Evolutionary conservation across 2,797 vertebrate species (phyloP).

Genomic region (Uromys caudimaculatus): DNA sequence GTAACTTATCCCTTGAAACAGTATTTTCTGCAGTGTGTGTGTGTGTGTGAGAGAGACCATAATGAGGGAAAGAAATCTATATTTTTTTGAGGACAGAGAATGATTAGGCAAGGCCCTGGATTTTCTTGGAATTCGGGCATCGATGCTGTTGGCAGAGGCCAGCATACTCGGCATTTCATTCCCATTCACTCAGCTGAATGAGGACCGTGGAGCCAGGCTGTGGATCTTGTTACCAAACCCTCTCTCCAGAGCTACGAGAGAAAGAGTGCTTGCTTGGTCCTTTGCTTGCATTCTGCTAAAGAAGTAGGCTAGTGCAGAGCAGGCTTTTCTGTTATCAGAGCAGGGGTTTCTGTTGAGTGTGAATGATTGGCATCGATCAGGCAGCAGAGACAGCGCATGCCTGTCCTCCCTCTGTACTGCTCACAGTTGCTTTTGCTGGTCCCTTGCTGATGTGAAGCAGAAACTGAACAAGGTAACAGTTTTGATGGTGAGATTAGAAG

Average conservation of each 20-base stretch:
- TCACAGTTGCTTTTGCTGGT: slow-evolving; percentile 61
- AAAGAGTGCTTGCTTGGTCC: background rate
- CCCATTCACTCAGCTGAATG: background rate
- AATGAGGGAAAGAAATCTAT: background rate
- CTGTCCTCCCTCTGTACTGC: slow-evolving; percentile 31
- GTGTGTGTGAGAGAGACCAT: background rate
- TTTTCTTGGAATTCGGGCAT: background rate
- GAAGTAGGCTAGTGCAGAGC: background rate
- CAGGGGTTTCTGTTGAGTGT: background rate
- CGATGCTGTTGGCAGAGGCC: background rate
- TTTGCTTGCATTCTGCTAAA: slow-evolving; percentile 47
- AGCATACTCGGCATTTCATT: background rate
- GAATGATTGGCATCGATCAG: slow-evolving; percentile 26
- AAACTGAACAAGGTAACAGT: slow-evolving; percentile 91
- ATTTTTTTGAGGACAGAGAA: background rate
- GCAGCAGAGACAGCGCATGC: background rate
- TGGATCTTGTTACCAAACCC: slow-evolving; percentile 14
- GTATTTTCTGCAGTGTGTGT: background rate
- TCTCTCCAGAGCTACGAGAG: background rate
- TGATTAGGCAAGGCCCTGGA: slow-evolving; percentile 9
- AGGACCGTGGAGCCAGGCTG: background rate
- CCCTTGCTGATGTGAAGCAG: slow-evolving; percentile 90
- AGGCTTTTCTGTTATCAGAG: background rate
- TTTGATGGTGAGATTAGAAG: slow-evolving; percentile 96
- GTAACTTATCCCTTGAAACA: slow-evolving; percentile 39